Conservation (phyloP, 37 sponge, comb jelly and placozoan genomes). For the Aphrocallistes beatrix region DNA sequence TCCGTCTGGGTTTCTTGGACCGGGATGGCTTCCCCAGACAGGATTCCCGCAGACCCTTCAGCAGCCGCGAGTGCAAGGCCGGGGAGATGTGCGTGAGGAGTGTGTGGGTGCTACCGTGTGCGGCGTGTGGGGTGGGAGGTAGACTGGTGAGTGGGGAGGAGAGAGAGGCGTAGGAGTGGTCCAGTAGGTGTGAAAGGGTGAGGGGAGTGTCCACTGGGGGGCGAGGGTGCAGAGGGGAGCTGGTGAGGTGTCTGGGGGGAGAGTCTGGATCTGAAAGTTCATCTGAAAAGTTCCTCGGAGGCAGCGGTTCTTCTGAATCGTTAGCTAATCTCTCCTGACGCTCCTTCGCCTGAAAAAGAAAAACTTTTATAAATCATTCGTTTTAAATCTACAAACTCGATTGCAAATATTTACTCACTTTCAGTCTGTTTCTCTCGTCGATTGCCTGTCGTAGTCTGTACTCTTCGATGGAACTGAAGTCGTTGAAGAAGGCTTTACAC, state of each 20-base stretch:
- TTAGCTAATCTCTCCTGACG: not conserved
- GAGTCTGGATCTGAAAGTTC: not conserved
- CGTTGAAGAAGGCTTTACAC: not conserved
- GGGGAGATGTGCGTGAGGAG: not conserved
- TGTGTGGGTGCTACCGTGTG: not conserved
- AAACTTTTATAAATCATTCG: not conserved
- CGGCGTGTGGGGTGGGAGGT: not conserved
- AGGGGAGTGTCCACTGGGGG: too few relatives aligned
- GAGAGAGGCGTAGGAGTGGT: not conserved
- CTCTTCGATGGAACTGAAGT: not conserved
- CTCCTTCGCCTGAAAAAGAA: not conserved
- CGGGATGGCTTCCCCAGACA: not conserved
- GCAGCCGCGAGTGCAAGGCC: not conserved
- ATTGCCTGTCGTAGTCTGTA: not conserved
- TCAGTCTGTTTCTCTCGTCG: not conserved
- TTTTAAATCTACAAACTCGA: not conserved
- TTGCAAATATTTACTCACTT: not conserved
- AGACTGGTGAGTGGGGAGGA: not conserved
- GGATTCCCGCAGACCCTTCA: not conserved
- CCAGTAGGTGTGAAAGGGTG: not conserved
- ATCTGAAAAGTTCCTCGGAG: not conserved
- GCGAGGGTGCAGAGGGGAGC: too few relatives aligned
- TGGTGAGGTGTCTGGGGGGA: not conserved
- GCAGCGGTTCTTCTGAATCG: not conserved
- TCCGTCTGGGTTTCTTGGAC: not conserved